Conservation (phyloP, 2,888 invertebrate species). For the Portevinia maculata region DNA sequence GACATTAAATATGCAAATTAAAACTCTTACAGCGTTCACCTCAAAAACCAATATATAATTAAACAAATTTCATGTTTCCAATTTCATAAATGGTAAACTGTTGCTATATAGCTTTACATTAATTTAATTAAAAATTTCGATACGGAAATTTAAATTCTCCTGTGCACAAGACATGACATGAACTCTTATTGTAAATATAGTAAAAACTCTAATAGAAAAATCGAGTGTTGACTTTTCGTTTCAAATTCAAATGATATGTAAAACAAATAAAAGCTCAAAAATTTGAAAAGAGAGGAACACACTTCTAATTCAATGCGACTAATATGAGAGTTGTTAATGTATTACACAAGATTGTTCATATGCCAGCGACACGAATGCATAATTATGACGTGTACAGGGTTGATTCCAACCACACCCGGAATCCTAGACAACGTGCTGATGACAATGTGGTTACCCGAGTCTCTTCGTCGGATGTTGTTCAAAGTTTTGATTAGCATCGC, state of each 20-base stretch:
- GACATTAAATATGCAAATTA: too few relatives aligned
- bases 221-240: constrained; percentile 55
- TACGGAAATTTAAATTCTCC: background rate
- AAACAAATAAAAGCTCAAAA: constrained; percentile 35
- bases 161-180: constrained; percentile 1
- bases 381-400: constrained; percentile 59
- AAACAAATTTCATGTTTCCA: background rate
- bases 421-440: constrained; percentile 54
- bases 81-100: background rate
- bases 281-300: constrained; percentile 8
- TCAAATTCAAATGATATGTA: constrained; percentile 51
- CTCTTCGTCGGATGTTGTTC: constrained; percentile 73
- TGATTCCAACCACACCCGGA: constrained; percentile 48
- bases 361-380: constrained; percentile 68
- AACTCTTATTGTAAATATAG: constrained; percentile 29
- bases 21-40: too few relatives aligned
- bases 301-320: constrained; percentile 14
- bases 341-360: constrained; percentile 61
- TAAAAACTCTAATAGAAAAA: background rate
- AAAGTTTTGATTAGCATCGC: constrained; percentile 76
- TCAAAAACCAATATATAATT: constrained; percentile 11
- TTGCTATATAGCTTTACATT: background rate
- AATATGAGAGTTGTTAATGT: constrained; percentile 47
- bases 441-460: constrained; percentile 66
- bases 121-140: constrained; percentile 26